These are phyloP conservation scores for Macrosteles quadrilineatus DNA, from an alignment of 1,140 invertebrate genomes.

Conservation along the genomic window DNA sequence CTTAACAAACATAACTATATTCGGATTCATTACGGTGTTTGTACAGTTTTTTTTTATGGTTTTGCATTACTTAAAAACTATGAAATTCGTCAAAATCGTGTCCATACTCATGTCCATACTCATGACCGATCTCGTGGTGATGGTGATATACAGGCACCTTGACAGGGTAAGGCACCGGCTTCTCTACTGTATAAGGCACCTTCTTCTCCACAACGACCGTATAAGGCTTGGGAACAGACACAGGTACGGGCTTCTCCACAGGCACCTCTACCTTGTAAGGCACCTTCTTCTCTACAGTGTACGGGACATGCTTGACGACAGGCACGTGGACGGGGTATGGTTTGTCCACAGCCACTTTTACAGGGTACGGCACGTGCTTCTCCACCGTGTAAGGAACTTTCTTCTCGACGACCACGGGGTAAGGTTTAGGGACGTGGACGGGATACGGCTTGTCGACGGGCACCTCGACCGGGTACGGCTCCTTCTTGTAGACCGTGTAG, in stretches of 20 bases:
- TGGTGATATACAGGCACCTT: slow-evolving; percentile 51
- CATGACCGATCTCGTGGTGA: too few species aligned
- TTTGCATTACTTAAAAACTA: too few species aligned
- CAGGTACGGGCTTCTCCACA: slow-evolving; percentile 47
- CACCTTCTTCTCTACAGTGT: slow-evolving; percentile 47
- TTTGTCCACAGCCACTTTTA: slow-evolving; percentile 57
- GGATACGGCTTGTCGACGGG: slow-evolving; percentile 34
- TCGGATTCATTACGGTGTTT: too few species aligned
- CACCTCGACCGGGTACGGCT: slow-evolving; percentile 40
- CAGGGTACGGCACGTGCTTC: slow-evolving; percentile 57
- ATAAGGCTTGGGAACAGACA: slow-evolving; percentile 41
- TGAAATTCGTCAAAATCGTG: too few species aligned
- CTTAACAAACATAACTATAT: too few species aligned
- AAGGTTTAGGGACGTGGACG: slow-evolving; percentile 29
- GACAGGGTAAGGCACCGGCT: slow-evolving; percentile 66
- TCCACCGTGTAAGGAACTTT: slow-evolving; percentile 45
- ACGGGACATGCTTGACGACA: slow-evolving; percentile 67
- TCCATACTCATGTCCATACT: too few species aligned
- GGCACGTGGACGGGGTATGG: slow-evolving; percentile 46
- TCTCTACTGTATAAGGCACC: slow-evolving; percentile 53
- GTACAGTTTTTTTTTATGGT: too few species aligned
- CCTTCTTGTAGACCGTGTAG: slow-evolving; percentile 52
- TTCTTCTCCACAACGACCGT: slow-evolving; percentile 40
- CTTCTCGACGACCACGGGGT: slow-evolving; percentile 27
- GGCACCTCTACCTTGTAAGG: slow-evolving; percentile 59